Evolutionary conservation across 2,888 invertebrate genomes (phyloP).

Genomic region (Anthrax anthrax): DNA sequence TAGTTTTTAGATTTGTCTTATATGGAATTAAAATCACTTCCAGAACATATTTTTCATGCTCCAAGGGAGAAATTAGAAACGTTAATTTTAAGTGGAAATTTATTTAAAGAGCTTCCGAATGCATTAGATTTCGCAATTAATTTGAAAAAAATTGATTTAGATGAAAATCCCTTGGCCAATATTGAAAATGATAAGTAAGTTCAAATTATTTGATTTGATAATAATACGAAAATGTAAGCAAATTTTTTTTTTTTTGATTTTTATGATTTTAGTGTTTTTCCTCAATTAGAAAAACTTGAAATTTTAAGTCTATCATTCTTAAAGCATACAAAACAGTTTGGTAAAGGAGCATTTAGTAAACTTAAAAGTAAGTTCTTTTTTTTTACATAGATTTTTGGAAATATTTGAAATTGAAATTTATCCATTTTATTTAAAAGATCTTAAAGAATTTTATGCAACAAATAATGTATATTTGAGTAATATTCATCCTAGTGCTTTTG

Average conservation of each 20-base stretch:
- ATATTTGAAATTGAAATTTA: too few species aligned
- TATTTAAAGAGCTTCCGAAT: constrained; percentile 42
- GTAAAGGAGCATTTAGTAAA: constrained; percentile 40
- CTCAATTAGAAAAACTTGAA: constrained; percentile 43
- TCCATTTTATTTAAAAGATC: constrained; percentile 15
- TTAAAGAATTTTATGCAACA: constrained; percentile 45
- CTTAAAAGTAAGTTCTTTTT: constrained; percentile 31
- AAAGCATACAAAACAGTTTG: constrained; percentile 43
- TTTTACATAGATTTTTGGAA: neutral
- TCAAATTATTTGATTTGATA: too few species aligned
- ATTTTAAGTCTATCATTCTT: constrained; percentile 56
- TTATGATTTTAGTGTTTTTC: constrained; percentile 43
- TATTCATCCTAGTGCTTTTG: constrained; percentile 48
- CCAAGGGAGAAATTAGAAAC: constrained; percentile 43
- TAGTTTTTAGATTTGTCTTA: constrained; percentile 55
- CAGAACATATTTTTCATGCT: constrained; percentile 51
- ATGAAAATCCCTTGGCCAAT: constrained; percentile 52
- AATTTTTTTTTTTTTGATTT: constrained; percentile 5
- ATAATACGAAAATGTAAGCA: neutral
- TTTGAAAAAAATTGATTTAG: constrained; percentile 46
- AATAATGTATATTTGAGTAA: constrained; percentile 46
- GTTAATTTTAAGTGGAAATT: constrained; percentile 54
- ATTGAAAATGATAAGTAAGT: constrained; percentile 37
- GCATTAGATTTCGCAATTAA: constrained; percentile 45
- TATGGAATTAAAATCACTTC: constrained; percentile 46